Evolutionary conservation across 2,888 invertebrate genomes (phyloP), one percentile per base, ranked within the genome.

Genomic region (Rhagophthalmus giganteus): DNA sequence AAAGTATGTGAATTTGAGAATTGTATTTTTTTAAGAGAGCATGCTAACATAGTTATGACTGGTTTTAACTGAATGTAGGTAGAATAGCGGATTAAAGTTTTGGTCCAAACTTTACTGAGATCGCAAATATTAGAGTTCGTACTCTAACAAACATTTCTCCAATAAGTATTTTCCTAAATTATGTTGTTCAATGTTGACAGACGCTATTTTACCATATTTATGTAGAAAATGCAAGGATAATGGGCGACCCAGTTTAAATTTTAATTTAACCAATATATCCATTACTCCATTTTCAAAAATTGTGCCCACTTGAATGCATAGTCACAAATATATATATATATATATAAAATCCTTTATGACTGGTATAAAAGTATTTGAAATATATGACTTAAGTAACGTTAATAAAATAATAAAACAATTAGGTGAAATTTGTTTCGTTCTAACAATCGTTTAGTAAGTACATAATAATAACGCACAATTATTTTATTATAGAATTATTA

Each of bases 261-360:
- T 30, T 11, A 30, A 30, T 10, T 11, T 30, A 7, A 1, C 7
- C 12, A 30, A 30, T 30, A 30, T 11, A 10, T 30, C 30, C n/a
- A n/a, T 2, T 9, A 2, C 12, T 30, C 30, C 30, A 30, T 30
- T 30, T 30, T 30, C 32, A 89, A 77, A 25, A 97, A 84, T 63
- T 96, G 90, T 1, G 77, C 69, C 64, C 85, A 88, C 2, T 82
- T 81, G 72, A 91, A 97, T 0, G 93, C 85, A 68, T 90, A 85
- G 74, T 94, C 95, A 5, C 94, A 90, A 42, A 96, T 88, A 70
- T 88, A n/a, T n/a, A n/a, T n/a, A n/a, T n/a, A n/a, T n/a, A n/a
- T n/a, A 93, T 8, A 91, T 88, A 76, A 95, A 94, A 75, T 98
- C 96, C 3, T 76, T 78, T 13, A 94, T 81, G 31, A 90, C 89